Conservation (phyloP, 2,113 vertebrate genomes). For the Cisticola juncidis region DNA sequence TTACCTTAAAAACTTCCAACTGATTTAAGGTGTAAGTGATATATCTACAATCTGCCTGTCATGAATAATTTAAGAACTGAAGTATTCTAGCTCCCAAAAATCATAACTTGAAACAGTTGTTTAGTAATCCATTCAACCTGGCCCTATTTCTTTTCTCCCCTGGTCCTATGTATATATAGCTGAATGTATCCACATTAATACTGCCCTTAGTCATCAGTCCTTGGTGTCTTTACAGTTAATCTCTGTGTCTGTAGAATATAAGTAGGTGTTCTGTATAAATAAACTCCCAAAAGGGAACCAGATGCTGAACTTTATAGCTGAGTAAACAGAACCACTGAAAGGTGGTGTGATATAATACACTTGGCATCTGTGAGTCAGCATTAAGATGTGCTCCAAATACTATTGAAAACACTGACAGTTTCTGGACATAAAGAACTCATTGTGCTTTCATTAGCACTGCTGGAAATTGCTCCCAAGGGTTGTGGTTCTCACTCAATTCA, state of each 20-base stretch:
- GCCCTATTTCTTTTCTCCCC: not conserved
- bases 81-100: not conserved
- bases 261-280: not conserved
- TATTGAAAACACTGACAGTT: not conserved
- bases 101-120: not conserved
- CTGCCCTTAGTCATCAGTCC: not conserved
- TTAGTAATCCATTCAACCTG: not conserved
- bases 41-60: not conserved
- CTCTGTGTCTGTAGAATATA: not conserved
- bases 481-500: conserved; percentile 1
- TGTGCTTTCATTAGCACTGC: not conserved
- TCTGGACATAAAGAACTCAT: conserved; percentile 12
- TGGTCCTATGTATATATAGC: not conserved
- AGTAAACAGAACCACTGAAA: not conserved
- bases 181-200: not conserved
- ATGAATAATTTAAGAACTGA: not conserved
- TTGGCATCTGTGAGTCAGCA: conserved; percentile 22
- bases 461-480: conserved; percentile 39
- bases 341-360: not conserved
- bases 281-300: not conserved
- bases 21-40: not conserved
- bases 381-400: conserved; percentile 16
- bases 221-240: not conserved
- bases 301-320: conserved; percentile 39
- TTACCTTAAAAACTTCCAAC: not conserved